These are phyloP conservation scores for Ametastegia equiseti DNA, from an alignment of 2,888 invertebrate genomes.

Conservation along the genomic window DNA sequence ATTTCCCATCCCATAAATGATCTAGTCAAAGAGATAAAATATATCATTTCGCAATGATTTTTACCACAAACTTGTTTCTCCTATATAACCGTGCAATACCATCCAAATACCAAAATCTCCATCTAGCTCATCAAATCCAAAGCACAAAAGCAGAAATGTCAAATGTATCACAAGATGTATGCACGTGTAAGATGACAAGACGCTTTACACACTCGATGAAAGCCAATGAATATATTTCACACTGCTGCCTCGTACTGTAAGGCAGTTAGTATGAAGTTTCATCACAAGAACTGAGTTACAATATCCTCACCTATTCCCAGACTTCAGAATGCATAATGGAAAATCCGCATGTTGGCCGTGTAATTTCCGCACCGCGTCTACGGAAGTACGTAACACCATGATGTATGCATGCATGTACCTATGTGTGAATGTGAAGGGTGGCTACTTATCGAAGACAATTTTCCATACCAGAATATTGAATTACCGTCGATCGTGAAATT, in stretches of 20 bases:
- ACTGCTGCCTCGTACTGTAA: background rate
- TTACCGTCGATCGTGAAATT: slow-evolving; percentile 17
- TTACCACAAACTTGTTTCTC: no score
- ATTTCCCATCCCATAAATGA: no score
- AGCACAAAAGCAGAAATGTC: no score
- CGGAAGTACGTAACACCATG: background rate
- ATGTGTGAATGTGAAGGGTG: background rate
- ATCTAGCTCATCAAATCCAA: no score
- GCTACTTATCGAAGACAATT: slow-evolving; percentile 23
- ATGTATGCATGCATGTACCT: background rate
- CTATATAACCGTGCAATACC: no score
- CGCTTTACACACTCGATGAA: background rate
- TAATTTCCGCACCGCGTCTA: slow-evolving; percentile 8
- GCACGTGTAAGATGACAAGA: background rate
- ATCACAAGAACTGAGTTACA: background rate
- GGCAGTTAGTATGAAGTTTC: background rate
- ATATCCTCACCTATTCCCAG: background rate
- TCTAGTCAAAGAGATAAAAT: no score
- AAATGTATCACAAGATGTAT: no score
- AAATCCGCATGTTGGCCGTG: background rate
- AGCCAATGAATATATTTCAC: background rate
- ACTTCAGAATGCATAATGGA: background rate
- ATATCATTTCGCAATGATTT: no score
- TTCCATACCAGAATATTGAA: slow-evolving; percentile 1
- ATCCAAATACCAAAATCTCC: no score